Evolutionary conservation across 2,888 invertebrate species (phyloP).

Genomic region (Gibbula magus): DNA sequence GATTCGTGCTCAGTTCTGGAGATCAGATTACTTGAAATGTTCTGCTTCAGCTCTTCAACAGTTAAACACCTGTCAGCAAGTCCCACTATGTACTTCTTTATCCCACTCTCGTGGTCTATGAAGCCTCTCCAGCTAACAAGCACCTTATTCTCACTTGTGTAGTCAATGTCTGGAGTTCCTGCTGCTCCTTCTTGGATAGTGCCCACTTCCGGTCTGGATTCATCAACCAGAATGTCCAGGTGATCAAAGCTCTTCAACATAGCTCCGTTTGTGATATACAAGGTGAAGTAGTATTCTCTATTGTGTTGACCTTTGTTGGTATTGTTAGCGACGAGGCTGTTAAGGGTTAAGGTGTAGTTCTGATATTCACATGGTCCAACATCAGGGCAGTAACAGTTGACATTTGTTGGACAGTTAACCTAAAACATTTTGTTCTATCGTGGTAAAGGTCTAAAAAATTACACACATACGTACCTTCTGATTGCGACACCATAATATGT

Average conservation of each 20-base stretch:
- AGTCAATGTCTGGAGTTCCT: constrained; percentile 51
- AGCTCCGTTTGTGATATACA: constrained; percentile 49
- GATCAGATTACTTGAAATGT: neutral
- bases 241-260: constrained; percentile 38
- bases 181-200: constrained; percentile 30
- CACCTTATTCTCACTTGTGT: constrained; percentile 38
- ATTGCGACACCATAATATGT: no score
- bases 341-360: constrained; percentile 38
- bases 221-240: constrained; percentile 46
- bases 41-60: neutral
- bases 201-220: constrained; percentile 46
- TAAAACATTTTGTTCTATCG: no score
- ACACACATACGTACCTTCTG: no score
- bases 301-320: no score
- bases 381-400: constrained; percentile 46
- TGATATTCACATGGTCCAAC: constrained; percentile 44
- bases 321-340: constrained; percentile 2
- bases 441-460: no score
- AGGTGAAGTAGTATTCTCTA: constrained; percentile 45
- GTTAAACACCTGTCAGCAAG: constrained; percentile 40
- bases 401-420: neutral
- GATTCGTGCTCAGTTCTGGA: neutral
- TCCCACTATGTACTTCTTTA: constrained; percentile 44
- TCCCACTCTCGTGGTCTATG: constrained; percentile 57
- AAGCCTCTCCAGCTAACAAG: constrained; percentile 50